A percentile compares a stretch with the other conserved stretches of the same genome.
Conservation (phyloP, 2,888 invertebrate species). For the Coremacera marginata region DNA sequence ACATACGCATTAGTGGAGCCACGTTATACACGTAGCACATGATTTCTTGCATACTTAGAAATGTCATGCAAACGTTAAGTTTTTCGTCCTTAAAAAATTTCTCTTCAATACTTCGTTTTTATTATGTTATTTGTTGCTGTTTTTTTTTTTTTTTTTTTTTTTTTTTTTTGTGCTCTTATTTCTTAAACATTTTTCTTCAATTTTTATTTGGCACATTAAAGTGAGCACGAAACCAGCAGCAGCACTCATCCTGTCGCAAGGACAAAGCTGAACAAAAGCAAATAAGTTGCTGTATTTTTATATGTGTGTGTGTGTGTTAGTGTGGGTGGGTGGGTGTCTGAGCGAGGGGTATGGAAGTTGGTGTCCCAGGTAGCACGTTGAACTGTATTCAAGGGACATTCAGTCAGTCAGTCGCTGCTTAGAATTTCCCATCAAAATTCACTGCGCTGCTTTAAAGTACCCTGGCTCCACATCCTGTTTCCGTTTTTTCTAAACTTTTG, state of each 20-base stretch:
- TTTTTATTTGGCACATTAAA: neutral
- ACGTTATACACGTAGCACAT: conserved; percentile 9
- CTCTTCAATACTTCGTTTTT: neutral
- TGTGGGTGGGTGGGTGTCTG: too few species aligned
- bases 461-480: neutral
- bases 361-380: too few species aligned
- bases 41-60: conserved; percentile 12
- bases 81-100: neutral
- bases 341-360: too few species aligned
- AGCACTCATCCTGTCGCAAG: neutral
- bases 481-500: neutral
- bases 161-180: neutral
- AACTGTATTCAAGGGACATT: too few species aligned
- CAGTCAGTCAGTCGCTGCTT: too few species aligned
- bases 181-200: neutral
- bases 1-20: neutral
- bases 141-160: too few species aligned
- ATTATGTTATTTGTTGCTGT: neutral
- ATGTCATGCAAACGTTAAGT: conserved; percentile 14
- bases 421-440: too few species aligned
- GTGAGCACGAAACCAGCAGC: neutral
- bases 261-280: too few species aligned
- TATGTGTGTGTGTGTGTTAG: too few species aligned
- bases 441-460: too few species aligned
- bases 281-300: too few species aligned